Conservation (phyloP, 2,888 invertebrate species). For the Agrilus cyanescens region DNA sequence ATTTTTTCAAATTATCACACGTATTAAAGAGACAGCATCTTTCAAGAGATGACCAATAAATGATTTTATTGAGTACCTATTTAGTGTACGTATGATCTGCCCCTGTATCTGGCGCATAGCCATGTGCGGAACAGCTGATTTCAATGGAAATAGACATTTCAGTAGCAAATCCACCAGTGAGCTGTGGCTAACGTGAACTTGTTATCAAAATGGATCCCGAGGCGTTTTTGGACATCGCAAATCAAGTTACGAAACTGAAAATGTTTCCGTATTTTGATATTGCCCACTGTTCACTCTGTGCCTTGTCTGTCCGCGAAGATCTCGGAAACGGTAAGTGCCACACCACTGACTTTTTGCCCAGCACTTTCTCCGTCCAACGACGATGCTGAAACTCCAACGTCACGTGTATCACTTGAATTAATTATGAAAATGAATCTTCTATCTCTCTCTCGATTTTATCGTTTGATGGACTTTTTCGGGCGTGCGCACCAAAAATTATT, state of each 20-base stretch:
- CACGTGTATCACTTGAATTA: too few species aligned
- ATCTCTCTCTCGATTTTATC: too few species aligned
- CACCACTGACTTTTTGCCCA: neutral
- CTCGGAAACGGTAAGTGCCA: constrained; percentile 68
- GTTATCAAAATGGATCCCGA: constrained; percentile 74
- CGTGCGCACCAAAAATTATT: too few species aligned
- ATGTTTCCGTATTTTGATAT: constrained; percentile 99
- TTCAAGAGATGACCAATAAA: too few species aligned
- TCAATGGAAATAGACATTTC: constrained; percentile 11
- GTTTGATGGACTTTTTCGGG: too few species aligned
- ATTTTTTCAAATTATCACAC: too few species aligned
- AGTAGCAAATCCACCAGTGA: constrained; percentile 5
- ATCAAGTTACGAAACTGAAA: constrained; percentile 96
- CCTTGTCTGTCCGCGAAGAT: constrained; percentile 91
- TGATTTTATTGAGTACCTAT: neutral
- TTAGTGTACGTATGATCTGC: neutral
- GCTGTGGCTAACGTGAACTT: neutral
- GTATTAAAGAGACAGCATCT: too few species aligned
- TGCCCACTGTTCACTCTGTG: constrained; percentile 90
- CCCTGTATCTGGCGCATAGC: constrained; percentile 10
- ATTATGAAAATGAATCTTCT: too few species aligned
- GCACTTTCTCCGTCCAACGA: too few species aligned
- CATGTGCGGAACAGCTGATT: constrained; percentile 11
- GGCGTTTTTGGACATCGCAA: constrained; percentile 94
- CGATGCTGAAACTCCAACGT: too few species aligned